phyloP scores from a whole-genome alignment of 30 jellyfish, hydroid and myxozoan species.

The Aurelia aurita region DNA sequence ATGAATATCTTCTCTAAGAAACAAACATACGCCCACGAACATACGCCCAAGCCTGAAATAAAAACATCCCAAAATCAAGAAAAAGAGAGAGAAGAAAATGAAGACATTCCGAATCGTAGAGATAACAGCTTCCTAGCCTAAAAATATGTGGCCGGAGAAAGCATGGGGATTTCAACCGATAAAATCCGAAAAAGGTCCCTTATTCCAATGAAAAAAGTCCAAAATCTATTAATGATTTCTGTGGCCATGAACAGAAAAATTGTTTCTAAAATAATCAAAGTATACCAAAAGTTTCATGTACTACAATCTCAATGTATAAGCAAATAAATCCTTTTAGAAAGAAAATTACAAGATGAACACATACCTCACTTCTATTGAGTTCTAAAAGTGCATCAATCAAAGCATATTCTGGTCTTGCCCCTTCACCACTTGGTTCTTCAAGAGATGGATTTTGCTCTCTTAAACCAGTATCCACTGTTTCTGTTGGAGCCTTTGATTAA shows the following conservation, averaged over 20 bases:
- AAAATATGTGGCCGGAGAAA: too few relatives aligned
- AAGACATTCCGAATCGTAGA: too few relatives aligned
- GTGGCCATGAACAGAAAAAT: too few relatives aligned
- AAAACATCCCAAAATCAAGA: too few relatives aligned
- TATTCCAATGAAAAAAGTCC: too few relatives aligned
- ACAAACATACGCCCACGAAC: conserved; percentile 95
- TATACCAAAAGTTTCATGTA: background rate
- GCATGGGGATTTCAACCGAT: too few relatives aligned
- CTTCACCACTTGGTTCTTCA: conserved; percentile 70
- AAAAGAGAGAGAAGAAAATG: too few relatives aligned
- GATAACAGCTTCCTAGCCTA: too few relatives aligned
- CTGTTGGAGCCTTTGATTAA: conserved; percentile 71
- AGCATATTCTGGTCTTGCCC: conserved; percentile 93
- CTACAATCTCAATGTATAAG: background rate
- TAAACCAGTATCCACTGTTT: conserved; percentile 58
- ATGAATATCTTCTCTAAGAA: too few relatives aligned
- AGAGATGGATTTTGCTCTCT: conserved; percentile 44
- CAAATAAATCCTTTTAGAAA: background rate
- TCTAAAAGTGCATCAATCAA: conserved; percentile 89
- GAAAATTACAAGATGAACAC: background rate
- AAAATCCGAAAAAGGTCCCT: too few relatives aligned
- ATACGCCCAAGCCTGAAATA: conserved; percentile 84
- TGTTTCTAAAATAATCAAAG: too few relatives aligned
- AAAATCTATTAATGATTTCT: too few relatives aligned
- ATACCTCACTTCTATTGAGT: conserved; percentile 95